A percentile compares a stretch with the other conserved stretches of the same genome.
Evolutionary conservation across 1,140 invertebrate genomes (phyloP).

Genomic region (Bacillus rossius): DNA sequence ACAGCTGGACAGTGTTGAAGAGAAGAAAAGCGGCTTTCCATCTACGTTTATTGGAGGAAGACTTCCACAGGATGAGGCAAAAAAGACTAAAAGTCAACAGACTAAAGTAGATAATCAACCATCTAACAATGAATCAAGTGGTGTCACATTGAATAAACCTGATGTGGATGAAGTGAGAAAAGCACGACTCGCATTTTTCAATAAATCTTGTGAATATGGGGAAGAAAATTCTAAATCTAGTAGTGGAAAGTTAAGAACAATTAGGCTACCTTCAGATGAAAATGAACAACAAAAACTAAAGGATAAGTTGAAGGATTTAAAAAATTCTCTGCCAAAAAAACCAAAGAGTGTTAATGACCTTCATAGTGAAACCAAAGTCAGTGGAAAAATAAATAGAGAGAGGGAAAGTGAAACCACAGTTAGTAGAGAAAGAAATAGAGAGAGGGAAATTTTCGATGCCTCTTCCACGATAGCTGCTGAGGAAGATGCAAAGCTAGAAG

Average conservation of each 20-base stretch:
- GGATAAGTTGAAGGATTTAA: constrained; percentile 60
- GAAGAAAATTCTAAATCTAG: background rate
- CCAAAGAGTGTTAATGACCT: constrained; percentile 2
- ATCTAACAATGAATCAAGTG: background rate
- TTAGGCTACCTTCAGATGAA: constrained; percentile 32
- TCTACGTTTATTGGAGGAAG: constrained; percentile 22
- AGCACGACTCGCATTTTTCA: constrained; percentile 37
- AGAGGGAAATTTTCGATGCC: constrained; percentile 1
- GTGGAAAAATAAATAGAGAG: background rate
- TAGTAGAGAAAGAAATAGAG: background rate
- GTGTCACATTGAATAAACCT: constrained; percentile 11
- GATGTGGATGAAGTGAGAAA: constrained; percentile 36
- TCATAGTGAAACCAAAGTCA: no score
- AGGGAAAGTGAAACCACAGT: constrained; percentile 1
- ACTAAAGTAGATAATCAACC: background rate
- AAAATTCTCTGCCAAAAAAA: constrained; percentile 55
- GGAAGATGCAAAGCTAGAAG: constrained; percentile 1
- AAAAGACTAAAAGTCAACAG: background rate
- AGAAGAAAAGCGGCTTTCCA: constrained; percentile 14
- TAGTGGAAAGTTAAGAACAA: constrained; percentile 24
- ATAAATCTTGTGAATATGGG: constrained; percentile 4
- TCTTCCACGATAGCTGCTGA: constrained; percentile 1
- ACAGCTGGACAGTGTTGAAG: no score
- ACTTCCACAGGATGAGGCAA: constrained; percentile 14
- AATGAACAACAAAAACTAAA: constrained; percentile 50